Percentiles rank a stretch among this genome's conserved stretches.
Evolutionary conservation across 53 echinoderm and acorn worm species (phyloP).

Genomic region (Henricia sp.): DNA sequence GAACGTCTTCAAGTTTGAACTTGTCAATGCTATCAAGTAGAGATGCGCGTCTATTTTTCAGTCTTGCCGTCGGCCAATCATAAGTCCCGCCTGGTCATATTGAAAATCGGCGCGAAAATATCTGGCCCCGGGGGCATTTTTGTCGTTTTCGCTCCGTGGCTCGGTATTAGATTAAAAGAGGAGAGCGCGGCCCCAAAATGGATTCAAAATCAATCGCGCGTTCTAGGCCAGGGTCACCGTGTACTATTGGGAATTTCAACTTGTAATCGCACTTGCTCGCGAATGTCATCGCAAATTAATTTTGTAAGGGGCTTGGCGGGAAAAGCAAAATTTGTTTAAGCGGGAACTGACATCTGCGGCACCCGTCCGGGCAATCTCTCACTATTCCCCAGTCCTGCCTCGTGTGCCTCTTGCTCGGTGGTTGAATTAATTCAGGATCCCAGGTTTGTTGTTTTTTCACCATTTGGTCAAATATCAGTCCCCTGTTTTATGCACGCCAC

Average conservation of each 20-base stretch:
- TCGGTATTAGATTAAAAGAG: slow-evolving; percentile 37
- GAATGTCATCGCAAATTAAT: slow-evolving; percentile 20
- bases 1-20: background rate
- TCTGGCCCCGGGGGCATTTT: background rate
- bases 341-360: slow-evolving; percentile 13
- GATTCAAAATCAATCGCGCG: slow-evolving; percentile 13
- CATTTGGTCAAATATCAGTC: too few relatives aligned
- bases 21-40: background rate
- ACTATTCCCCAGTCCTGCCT: background rate
- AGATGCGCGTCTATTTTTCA: background rate
- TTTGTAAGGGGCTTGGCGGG: background rate
- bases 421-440: background rate
- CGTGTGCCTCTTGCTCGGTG: background rate
- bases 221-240: slow-evolving; percentile 30
- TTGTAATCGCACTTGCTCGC: slow-evolving; percentile 1
- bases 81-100: too few relatives aligned
- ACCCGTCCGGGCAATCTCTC: background rate
- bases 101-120: background rate
- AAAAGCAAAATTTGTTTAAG: slow-evolving; percentile 1
- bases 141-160: background rate
- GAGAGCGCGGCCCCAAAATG: slow-evolving; percentile 1
- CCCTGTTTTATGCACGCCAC: background rate
- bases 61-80: too few relatives aligned
- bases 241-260: slow-evolving; percentile 23
- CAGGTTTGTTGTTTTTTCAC: slow-evolving; percentile 2